These are phyloP conservation scores for Hylaea fasciaria DNA, from an alignment of 2,888 invertebrate species.

Conservation along the genomic window DNA sequence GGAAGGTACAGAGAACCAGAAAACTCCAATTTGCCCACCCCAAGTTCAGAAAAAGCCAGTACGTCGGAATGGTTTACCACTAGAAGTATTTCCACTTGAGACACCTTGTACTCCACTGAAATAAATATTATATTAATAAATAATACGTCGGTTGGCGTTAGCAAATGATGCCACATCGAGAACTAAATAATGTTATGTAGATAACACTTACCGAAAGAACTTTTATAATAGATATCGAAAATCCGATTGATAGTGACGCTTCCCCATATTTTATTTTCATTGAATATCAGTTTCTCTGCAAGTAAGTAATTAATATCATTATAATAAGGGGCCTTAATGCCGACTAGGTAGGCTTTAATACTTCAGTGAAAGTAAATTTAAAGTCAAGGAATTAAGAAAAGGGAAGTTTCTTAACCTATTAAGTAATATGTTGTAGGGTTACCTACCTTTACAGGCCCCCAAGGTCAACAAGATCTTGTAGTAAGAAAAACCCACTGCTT, in stretches of 20 bases:
- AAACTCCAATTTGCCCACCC: constrained; percentile 62
- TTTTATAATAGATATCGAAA: constrained; percentile 69
- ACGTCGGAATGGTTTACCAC: constrained; percentile 68
- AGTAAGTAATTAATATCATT: constrained; percentile 13
- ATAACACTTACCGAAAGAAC: constrained; percentile 62
- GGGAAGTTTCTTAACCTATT: constrained; percentile 1
- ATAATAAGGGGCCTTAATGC: background rate
- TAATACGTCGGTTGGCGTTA: too few relatives aligned
- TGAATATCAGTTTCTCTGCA: constrained; percentile 57
- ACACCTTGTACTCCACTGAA: constrained; percentile 47
- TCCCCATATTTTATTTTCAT: constrained; percentile 66
- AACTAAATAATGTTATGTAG: too few relatives aligned
- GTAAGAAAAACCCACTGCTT: constrained; percentile 60
- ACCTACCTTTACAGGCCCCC: constrained; percentile 67
- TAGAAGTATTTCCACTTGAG: constrained; percentile 67
- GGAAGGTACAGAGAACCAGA: constrained; percentile 63
- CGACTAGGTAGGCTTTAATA: background rate
- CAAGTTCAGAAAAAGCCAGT: constrained; percentile 58
- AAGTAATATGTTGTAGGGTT: background rate
- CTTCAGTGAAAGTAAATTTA: background rate
- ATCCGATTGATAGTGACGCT: constrained; percentile 60
- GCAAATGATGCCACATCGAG: too few relatives aligned
- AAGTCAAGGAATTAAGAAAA: background rate
- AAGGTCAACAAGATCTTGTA: constrained; percentile 66
- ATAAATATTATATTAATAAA: constrained; percentile 3